A percentile compares a stretch with the other conserved stretches of the same genome.
phyloP scores from a whole-genome alignment of 92 coral and sea anemone genomes.

The Palythoa heliodiscus region DNA sequence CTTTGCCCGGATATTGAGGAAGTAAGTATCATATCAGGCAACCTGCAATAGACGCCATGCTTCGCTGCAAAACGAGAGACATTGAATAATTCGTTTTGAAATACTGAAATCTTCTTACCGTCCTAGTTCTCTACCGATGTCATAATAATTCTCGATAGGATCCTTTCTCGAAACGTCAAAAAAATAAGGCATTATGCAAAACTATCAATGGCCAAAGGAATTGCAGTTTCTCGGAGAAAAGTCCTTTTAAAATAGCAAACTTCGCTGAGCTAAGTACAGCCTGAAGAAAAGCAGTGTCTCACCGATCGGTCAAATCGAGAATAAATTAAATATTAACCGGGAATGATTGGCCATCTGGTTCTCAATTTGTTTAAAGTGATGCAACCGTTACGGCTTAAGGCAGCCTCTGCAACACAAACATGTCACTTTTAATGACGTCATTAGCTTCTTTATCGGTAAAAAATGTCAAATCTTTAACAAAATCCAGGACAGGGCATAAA shows the following conservation, averaged over 20 bases:
- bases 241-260: neutral
- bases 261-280: neutral
- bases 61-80: constrained; percentile 16
- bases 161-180: constrained; percentile 80
- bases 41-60: constrained; percentile 21
- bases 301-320: constrained; percentile 50
- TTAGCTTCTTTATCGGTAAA: neutral
- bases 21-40: neutral
- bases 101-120: constrained; percentile 52
- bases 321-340: constrained; percentile 85
- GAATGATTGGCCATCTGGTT: constrained; percentile 33
- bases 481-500: neutral
- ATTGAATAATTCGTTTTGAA: neutral
- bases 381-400: neutral
- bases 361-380: constrained; percentile 10
- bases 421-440: constrained; percentile 57
- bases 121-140: constrained; percentile 76
- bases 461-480: neutral
- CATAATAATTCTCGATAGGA: constrained; percentile 78
- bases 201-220: neutral
- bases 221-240: neutral
- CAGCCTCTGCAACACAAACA: constrained; percentile 37
- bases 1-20: constrained; percentile 28
- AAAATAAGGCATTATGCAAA: constrained; percentile 60
- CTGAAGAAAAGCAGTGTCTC: constrained; percentile 9